phyloP scores from a whole-genome alignment of 2,888 invertebrate species.

The Nomada fabriciana region DNA sequence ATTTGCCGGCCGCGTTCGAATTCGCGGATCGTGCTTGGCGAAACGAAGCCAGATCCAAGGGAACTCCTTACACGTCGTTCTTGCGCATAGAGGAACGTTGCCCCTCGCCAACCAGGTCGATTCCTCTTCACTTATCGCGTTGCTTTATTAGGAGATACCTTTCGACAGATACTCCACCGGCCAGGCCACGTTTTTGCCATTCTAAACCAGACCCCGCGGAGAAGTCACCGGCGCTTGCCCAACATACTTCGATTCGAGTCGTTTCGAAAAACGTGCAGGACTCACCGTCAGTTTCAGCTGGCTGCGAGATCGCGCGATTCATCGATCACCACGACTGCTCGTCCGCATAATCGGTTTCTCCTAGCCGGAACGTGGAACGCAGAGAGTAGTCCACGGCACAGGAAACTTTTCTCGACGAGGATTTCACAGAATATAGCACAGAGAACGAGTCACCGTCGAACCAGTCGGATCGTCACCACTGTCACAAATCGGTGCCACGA shows the following conservation, averaged over 20 bases:
- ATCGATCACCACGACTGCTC: slow-evolving; percentile 78
- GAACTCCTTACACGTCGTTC: slow-evolving; percentile 63
- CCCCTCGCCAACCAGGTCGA: slow-evolving; percentile 30
- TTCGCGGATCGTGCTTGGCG: slow-evolving; percentile 60
- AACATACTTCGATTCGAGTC: background rate
- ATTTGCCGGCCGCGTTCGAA: slow-evolving; percentile 65
- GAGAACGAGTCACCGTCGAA: slow-evolving; percentile 15
- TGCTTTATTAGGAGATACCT: slow-evolving; percentile 55
- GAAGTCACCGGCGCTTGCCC: slow-evolving; percentile 10
- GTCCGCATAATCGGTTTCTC: slow-evolving; percentile 61
- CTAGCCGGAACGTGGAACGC: slow-evolving; percentile 44
- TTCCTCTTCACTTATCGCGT: slow-evolving; percentile 55
- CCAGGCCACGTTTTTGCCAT: slow-evolving; percentile 36
- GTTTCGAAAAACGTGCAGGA: slow-evolving; percentile 14
- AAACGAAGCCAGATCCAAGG: slow-evolving; percentile 48
- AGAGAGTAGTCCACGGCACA: slow-evolving; percentile 43
- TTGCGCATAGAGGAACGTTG: slow-evolving; percentile 22
- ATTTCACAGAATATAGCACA: slow-evolving; percentile 47
- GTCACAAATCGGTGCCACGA: slow-evolving; percentile 41
- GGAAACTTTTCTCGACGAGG: slow-evolving; percentile 28
- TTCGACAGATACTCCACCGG: slow-evolving; percentile 39
- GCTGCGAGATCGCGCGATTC: slow-evolving; percentile 74
- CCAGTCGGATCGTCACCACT: slow-evolving; percentile 60
- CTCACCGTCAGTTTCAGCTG: slow-evolving; percentile 78
- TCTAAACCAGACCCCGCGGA: slow-evolving; percentile 25